phyloP scores from a whole-genome alignment of 2,797 vertebrate species.

The Pipistrellus pipistrellus region DNA sequence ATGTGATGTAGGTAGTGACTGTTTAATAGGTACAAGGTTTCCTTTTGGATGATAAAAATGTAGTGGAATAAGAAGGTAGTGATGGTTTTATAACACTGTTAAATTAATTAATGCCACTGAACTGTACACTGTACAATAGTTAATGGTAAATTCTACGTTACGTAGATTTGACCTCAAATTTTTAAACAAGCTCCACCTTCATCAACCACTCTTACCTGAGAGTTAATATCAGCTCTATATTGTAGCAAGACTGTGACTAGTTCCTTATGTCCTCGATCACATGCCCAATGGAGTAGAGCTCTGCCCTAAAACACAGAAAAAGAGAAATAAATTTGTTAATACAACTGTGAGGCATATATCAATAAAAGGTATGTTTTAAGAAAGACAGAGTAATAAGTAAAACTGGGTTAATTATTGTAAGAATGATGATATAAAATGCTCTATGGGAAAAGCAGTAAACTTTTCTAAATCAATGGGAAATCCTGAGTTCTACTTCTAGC shows the following conservation, averaged over 20 bases:
- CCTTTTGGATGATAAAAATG: not conserved
- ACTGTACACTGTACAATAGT: not conserved
- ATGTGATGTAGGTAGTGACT: not conserved
- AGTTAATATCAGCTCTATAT: constrained; percentile 94
- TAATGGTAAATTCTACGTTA: constrained; percentile 12
- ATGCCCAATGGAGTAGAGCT: constrained; percentile 96
- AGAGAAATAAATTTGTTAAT: constrained; percentile 49
- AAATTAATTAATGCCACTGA: not conserved
- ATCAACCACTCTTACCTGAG: constrained; percentile 92
- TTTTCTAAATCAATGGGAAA: not conserved
- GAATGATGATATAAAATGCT: constrained; percentile 1
- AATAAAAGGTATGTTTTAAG: not conserved
- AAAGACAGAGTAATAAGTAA: constrained; percentile 21
- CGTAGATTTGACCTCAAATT: not conserved
- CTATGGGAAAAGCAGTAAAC: not conserved
- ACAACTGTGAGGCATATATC: not conserved
- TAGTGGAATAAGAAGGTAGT: not conserved
- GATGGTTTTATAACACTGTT: not conserved
- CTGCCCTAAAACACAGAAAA: constrained; percentile 91
- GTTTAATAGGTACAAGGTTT: not conserved
- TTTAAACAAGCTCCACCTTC: not conserved
- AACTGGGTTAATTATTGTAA: constrained; percentile 36
- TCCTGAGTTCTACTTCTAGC: not conserved
- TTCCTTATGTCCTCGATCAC: constrained; percentile 97
- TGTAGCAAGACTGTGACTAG: constrained; percentile 95